A percentile compares a stretch with the other conserved stretches of the same genome.
These are phyloP conservation scores for Drosophila macrospina DNA, from an alignment of 2,888 invertebrate species.

Conservation along the genomic window DNA sequence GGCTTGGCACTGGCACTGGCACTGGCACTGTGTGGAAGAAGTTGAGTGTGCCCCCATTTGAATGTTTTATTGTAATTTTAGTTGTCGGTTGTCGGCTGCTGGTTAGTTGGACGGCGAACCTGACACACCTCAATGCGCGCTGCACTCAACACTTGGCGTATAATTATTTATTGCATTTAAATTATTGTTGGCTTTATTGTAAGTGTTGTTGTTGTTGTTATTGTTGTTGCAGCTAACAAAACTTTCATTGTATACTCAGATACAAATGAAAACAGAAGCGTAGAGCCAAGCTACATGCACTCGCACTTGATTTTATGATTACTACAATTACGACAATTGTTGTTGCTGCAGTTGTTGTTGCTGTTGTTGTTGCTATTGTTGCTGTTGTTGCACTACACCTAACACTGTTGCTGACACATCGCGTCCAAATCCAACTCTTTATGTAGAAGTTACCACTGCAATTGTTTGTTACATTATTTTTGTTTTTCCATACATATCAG, in stretches of 20 bases:
- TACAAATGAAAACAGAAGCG: conserved; percentile 26
- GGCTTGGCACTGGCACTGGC: conserved; percentile 62
- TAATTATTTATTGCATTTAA: conserved; percentile 83
- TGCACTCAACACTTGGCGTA: conserved; percentile 81
- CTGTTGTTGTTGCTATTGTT: conserved; percentile 34
- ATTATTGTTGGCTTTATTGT: conserved; percentile 72
- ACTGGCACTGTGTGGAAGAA: conserved; percentile 43
- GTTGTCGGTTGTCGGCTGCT: conserved; percentile 51
- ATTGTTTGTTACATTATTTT: conserved; percentile 54
- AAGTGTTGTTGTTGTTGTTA: conserved; percentile 42
- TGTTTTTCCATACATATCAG: conserved; percentile 64
- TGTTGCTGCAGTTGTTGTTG: conserved; percentile 35
- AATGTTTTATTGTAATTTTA: conserved; percentile 63
- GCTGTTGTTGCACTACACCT: conserved; percentile 24
- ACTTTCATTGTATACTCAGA: conserved; percentile 59
- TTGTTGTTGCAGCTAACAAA: conserved; percentile 58
- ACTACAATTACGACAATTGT: conserved; percentile 68
- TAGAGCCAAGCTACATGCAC: conserved; percentile 60
- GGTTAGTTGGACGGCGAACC: conserved; percentile 63
- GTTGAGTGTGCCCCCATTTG: conserved; percentile 53
- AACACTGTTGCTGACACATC: conserved; percentile 51
- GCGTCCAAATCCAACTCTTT: conserved; percentile 50
- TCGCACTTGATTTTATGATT: conserved; percentile 81
- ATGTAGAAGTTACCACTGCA: conserved; percentile 59
- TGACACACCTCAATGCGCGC: conserved; percentile 79